Percentiles rank a stretch among this genome's conserved stretches.
These are phyloP conservation scores for Notocelia uddmanniana DNA, from an alignment of 2,888 invertebrate species.

Conservation along the genomic window DNA sequence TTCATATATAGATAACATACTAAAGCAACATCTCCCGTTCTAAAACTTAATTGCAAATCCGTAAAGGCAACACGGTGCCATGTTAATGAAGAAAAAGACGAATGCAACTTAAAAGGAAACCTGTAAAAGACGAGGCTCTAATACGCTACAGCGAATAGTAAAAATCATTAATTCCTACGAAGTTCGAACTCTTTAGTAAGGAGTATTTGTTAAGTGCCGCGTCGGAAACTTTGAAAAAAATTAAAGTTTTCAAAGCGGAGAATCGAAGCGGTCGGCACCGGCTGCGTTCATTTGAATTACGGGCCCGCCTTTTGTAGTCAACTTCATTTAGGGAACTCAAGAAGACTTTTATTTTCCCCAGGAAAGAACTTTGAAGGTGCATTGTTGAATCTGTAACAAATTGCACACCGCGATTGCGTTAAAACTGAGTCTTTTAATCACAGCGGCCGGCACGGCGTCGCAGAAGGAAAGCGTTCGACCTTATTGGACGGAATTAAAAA, in stretches of 20 bases:
- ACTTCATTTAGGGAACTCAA: slow-evolving; percentile 84
- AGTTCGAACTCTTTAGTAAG: slow-evolving; percentile 64
- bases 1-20: neutral
- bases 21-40: slow-evolving; percentile 11
- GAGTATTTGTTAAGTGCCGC: slow-evolving; percentile 73
- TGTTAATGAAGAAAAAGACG: slow-evolving; percentile 20
- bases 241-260: slow-evolving; percentile 78
- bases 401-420: slow-evolving; percentile 81
- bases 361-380: slow-evolving; percentile 81
- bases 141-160: slow-evolving; percentile 42
- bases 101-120: slow-evolving; percentile 17
- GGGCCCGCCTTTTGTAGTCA: slow-evolving; percentile 83
- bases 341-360: slow-evolving; percentile 76
- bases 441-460: slow-evolving; percentile 72
- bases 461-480: slow-evolving; percentile 63
- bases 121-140: slow-evolving; percentile 13
- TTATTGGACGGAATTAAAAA: slow-evolving; percentile 32
- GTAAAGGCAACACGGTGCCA: slow-evolving; percentile 26
- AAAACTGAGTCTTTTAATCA: slow-evolving; percentile 62
- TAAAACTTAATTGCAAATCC: slow-evolving; percentile 39
- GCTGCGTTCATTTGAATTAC: slow-evolving; percentile 81
- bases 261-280: slow-evolving; percentile 76
- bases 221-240: slow-evolving; percentile 78
- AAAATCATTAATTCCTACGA: slow-evolving; percentile 49
- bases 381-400: slow-evolving; percentile 85